Evolutionary conservation across 2,888 invertebrate genomes (phyloP), one percentile per base, ranked within the genome.

Genomic region (Mesorhabditis belari): DNA sequence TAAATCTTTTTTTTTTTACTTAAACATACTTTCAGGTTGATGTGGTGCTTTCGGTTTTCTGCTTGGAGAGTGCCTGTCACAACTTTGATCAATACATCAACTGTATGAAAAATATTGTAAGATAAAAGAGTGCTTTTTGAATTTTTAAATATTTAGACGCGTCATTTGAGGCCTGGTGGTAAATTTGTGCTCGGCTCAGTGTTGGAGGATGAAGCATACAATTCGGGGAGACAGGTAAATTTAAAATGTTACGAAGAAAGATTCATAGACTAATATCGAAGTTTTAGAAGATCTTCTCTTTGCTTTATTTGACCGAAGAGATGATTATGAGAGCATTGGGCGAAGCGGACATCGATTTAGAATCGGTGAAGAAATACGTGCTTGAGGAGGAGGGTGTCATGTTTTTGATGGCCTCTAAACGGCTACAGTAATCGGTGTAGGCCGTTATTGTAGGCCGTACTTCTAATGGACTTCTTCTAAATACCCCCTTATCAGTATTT

Each of bases 61-160:
- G 77, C n/a, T 60, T 77, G 50, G 77, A 77, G 49, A 70, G 73
- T 55, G 77, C 77, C 6, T 77, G 77, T 58, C 62, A 66, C 12
- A 73, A 60, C 52, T 66, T 72, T 60, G 72, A 73, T 6, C 71
- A 77, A 62, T 77, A 77, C 60, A 54, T 57, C 52, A 61, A 61
- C 49, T 70, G 72, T 35, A 55, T 75, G 12, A 58, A 57, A 25
- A 76, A 76, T 59, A 77, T 76, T 65, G 76, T 76, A 23, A 56
- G 71, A 59, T 54, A 29, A 24, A 35, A 35, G n/a, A n/a, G 29
- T 44, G 44, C 57, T 49, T 17, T 60, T 28, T 55, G 52, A 23
- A 5, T 53, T 60, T 57, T 26, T 19, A 49, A 17, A 19, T 3
- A 49, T 58, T 51, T 63, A 76, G 76, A 58, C 73, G 60, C 51